Base-by-base conservation (phyloP, 2,113 vertebrate genomes). In the Phaethornis superciliosus region DNA sequence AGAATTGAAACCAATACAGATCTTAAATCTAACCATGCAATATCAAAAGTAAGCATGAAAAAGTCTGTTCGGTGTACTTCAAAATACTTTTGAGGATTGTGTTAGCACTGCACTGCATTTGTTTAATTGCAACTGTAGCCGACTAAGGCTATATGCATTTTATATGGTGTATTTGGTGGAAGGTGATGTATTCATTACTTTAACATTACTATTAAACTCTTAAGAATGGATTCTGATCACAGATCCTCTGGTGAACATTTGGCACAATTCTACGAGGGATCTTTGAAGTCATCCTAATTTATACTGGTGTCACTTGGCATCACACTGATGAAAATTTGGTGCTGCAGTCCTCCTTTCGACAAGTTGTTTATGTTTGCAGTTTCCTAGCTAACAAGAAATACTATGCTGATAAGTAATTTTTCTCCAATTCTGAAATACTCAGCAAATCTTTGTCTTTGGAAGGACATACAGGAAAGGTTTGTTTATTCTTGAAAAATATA, bases 1-100 rank as follows among this genome's bases (percentile, higher is more conserved):
- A 94, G 87, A 96, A 94, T 64, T 90, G 75, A 98, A 97, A 98
- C 97, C 96, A 96, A 97, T 97, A 88, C 2, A 77, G 21, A 37
- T 78, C 94, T 96, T 82, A 97, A 97, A 96, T 89, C 83, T 33
- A 86, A 51, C 62, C 51, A 42, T 32, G 15, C 47, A 94, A 83
- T 81, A 93, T 55, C 75, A 96, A 97, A 97, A 97, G 93, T 75
- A 96, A 97, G 64, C 76, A 85, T 84, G 58, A 90, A 85, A 95
- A 93, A 91, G 22, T 46, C 55, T 83, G 35, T 42, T 33, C 15
- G 20, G 32, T 47, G 28, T 85, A 80, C 86, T 72, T 95, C 68
- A 92, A 71, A 95, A 37, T 79, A 17, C 79, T 97, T 96, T 74
- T 62, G 85, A 95, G 77, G 80, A 91, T 71, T 96, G 46, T 85